These are phyloP conservation scores for Brachyhypopomus occidentalis DNA, from an alignment of 2,113 vertebrate genomes.

Conservation along the genomic window DNA sequence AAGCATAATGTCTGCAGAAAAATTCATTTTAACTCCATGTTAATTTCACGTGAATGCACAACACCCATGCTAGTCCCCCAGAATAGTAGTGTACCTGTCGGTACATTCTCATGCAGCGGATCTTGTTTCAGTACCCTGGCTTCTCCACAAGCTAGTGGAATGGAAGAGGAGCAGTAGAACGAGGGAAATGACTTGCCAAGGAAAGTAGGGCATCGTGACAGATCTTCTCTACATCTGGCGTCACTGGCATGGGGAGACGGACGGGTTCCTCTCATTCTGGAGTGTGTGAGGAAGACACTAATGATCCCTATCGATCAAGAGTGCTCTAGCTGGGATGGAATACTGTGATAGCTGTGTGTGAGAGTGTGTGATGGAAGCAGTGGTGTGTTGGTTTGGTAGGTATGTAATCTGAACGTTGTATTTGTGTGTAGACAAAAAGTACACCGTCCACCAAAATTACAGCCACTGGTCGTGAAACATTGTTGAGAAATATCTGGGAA, in stretches of 20 bases:
- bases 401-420: background rate
- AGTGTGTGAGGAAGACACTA: slow-evolving; percentile 50
- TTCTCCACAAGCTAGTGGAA: background rate
- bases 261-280: slow-evolving; percentile 26
- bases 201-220: slow-evolving; percentile 52
- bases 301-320: slow-evolving; percentile 56
- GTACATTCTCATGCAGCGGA: background rate
- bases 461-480: background rate
- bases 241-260: slow-evolving; percentile 5
- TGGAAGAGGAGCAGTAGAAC: slow-evolving; percentile 8
- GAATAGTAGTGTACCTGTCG: background rate
- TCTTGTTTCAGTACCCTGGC: slow-evolving; percentile 19
- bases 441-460: no score
- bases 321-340: slow-evolving; percentile 39
- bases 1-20: background rate
- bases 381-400: background rate
- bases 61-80: background rate
- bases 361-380: background rate
- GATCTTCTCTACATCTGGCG: slow-evolving; percentile 37
- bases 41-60: background rate
- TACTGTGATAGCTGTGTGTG: slow-evolving; percentile 32
- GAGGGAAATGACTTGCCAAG: slow-evolving; percentile 43
- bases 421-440: no score
- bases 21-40: background rate
- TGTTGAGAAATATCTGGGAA: background rate